A percentile compares a stretch with the other conserved stretches of the same genome.
Conservation (phyloP, 2,797 vertebrate species). For the Cynodonichthys magdalenae region DNA sequence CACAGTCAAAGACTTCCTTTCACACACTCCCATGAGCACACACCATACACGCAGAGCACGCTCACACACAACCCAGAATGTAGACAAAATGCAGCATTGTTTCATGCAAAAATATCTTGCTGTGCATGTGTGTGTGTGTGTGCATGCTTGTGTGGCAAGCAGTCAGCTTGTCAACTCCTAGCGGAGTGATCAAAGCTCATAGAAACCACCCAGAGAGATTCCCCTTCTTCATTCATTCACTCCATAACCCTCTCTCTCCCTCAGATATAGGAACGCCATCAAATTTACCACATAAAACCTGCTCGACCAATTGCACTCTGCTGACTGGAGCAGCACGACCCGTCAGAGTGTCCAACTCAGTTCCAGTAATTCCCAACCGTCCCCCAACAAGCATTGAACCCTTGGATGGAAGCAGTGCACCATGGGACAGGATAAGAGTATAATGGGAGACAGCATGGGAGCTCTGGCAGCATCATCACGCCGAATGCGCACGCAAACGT, state of each 20-base stretch:
- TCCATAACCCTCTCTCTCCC: slow-evolving; percentile 16
- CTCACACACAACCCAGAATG: slow-evolving; percentile 21
- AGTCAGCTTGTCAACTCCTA: slow-evolving; percentile 71
- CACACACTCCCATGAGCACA: slow-evolving; percentile 54
- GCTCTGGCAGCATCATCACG: slow-evolving; percentile 64
- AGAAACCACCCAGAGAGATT: slow-evolving; percentile 76
- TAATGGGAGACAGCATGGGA: slow-evolving; percentile 70
- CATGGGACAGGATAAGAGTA: slow-evolving; percentile 73
- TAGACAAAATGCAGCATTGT: slow-evolving; percentile 69
- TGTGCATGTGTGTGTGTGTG: slow-evolving; percentile 29
- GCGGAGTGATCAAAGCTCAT: slow-evolving; percentile 76
- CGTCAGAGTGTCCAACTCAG: slow-evolving; percentile 58
- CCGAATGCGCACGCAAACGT: slow-evolving; percentile 29
- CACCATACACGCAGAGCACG: slow-evolving; percentile 17
- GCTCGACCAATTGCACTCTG: slow-evolving; percentile 37
- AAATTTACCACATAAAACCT: slow-evolving; percentile 54
- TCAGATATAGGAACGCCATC: slow-evolving; percentile 50
- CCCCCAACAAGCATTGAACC: slow-evolving; percentile 56
- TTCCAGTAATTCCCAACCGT: slow-evolving; percentile 68
- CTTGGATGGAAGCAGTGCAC: slow-evolving; percentile 62
- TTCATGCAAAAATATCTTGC: slow-evolving; percentile 45
- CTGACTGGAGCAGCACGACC: slow-evolving; percentile 34
- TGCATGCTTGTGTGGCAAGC: slow-evolving; percentile 42
- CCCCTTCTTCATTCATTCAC: slow-evolving; percentile 61
- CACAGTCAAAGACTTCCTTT: slow-evolving; percentile 73